A percentile compares a stretch with the other conserved stretches of the same genome.
Evolutionary conservation across 2,113 vertebrate species (phyloP).

Genomic region (Thalassarche chlororhynchos): DNA sequence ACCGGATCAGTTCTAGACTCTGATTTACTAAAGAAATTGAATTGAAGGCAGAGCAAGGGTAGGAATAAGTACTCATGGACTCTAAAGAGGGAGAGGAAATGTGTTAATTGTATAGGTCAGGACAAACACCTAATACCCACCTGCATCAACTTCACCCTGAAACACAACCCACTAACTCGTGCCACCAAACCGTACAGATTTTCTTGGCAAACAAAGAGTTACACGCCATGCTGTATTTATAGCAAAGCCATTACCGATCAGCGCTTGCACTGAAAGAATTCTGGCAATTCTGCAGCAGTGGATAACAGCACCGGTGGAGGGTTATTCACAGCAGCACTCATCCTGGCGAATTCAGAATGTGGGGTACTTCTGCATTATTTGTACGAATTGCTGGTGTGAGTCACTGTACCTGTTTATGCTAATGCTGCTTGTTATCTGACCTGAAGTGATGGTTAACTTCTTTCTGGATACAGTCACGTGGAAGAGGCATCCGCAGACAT

Average conservation of each 20-base stretch:
- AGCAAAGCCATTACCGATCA: neutral
- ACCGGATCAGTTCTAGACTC: neutral
- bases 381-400: neutral
- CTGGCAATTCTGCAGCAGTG: neutral
- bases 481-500: neutral
- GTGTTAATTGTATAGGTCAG: neutral
- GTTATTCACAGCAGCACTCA: neutral
- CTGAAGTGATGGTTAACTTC: neutral
- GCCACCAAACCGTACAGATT: neutral
- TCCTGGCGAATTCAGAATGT: neutral
- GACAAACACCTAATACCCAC: neutral
- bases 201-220: neutral
- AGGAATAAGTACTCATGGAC: neutral
- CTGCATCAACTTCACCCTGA: neutral
- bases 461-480: neutral
- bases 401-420: neutral
- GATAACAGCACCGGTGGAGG: neutral
- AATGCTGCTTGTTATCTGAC: neutral
- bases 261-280: neutral
- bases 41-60: neutral
- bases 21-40: neutral
- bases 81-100: neutral
- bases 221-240: accelerated
- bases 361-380: neutral
- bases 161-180: neutral